Evolutionary conservation across 2,888 invertebrate genomes (phyloP).

Genomic region (Parnassius smintheus): DNA sequence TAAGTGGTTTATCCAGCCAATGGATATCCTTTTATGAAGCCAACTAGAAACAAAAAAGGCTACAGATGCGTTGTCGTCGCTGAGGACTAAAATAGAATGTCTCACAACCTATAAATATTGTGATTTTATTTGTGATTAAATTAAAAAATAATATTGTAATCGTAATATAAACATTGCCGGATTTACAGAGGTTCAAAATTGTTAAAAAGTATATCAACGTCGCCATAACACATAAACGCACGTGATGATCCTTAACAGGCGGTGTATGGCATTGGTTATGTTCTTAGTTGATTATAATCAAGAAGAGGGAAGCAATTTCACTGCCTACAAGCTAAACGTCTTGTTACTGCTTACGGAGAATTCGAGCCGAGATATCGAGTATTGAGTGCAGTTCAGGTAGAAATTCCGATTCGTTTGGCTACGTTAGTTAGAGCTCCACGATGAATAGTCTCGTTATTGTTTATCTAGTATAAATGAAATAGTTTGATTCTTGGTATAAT

Average conservation of each 20-base stretch:
- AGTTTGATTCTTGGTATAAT: neutral
- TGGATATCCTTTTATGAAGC: too few species aligned
- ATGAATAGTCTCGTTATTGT: constrained; percentile 1
- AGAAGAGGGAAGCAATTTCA: constrained; percentile 60
- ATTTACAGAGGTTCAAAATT: too few species aligned
- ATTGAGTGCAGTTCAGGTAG: constrained; percentile 29
- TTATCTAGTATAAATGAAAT: neutral
- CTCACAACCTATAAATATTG: too few species aligned
- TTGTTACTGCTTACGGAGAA: constrained; percentile 41
- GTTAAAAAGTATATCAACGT: too few species aligned
- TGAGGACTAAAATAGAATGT: too few species aligned
- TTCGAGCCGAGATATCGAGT: constrained; percentile 25
- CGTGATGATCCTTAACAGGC: constrained; percentile 49
- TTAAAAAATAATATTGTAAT: too few species aligned
- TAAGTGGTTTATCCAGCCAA: too few species aligned
- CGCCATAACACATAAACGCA: constrained; percentile 36
- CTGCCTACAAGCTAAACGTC: constrained; percentile 52
- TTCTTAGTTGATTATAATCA: constrained; percentile 62
- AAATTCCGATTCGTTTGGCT: constrained; percentile 25
- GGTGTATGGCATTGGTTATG: constrained; percentile 49
- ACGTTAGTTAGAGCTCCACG: constrained; percentile 6
- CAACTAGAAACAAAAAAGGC: too few species aligned
- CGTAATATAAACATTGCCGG: too few species aligned
- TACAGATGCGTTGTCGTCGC: too few species aligned
- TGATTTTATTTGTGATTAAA: too few species aligned